A percentile compares a stretch with the other conserved stretches of the same genome.
Evolutionary conservation across 2,888 invertebrate species (phyloP).

Genomic region (Meganola albula): DNA sequence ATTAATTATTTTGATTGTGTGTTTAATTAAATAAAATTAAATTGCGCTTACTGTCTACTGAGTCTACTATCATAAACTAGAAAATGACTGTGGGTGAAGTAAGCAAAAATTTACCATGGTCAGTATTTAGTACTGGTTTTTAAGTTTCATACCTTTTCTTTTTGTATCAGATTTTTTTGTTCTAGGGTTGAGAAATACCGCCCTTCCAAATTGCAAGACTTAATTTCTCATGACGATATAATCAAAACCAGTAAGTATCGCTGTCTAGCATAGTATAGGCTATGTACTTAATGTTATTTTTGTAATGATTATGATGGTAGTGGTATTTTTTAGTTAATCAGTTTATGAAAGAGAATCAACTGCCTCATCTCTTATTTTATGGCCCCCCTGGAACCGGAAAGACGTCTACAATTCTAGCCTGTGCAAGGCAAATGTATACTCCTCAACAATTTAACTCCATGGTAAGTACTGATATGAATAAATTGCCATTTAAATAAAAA

Average conservation of each 20-base stretch:
- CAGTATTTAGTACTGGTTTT: no score
- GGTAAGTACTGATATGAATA: no score
- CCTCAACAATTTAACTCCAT: constrained; percentile 94
- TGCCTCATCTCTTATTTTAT: constrained; percentile 97
- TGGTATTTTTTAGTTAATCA: constrained; percentile 81
- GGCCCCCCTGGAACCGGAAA: constrained; percentile 99
- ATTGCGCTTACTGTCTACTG: no score
- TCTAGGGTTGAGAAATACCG: constrained; percentile 99
- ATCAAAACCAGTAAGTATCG: constrained; percentile 91
- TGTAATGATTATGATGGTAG: neutral
- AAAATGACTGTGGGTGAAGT: constrained; percentile 60
- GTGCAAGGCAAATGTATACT: constrained; percentile 93
- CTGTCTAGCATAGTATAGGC: no score
- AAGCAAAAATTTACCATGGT: constrained; percentile 80
- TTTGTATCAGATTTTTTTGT: constrained; percentile 10
- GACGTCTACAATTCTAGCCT: constrained; percentile 97
- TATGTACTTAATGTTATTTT: neutral
- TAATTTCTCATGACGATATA: constrained; percentile 98
- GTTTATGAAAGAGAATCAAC: constrained; percentile 92
- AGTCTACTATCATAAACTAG: no score
- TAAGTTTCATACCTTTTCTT: neutral
- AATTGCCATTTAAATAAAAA: no score
- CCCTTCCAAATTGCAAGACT: constrained; percentile 91
- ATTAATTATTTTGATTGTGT: no score
- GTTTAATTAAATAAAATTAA: no score